Evolutionary conservation across 2,888 invertebrate genomes (phyloP), one percentile per base, ranked within the genome.

Genomic region (Heliconius cydno): DNA sequence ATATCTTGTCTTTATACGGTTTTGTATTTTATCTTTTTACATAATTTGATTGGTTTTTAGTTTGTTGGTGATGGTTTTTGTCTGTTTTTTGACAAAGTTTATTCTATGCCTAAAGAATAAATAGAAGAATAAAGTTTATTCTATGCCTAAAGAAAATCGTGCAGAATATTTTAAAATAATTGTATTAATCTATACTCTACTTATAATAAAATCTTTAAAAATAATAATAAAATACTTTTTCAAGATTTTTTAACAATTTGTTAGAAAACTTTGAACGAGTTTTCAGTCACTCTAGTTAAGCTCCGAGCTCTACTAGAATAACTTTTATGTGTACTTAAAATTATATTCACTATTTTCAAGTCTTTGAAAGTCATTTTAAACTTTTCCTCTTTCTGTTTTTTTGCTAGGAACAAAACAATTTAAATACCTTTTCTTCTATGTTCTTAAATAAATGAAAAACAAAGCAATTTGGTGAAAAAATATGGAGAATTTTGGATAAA

Each of bases 291-390:
- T 68, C 13, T 6, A 65, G 28, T 28, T 15, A 28, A 65, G 41
- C 25, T 68, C 22, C n/a, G 6, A 68, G 5, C 38, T 68, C 38
- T 68, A 41, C 28, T 41, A 68, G 13, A 25, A 13, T 41, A 41
- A 68, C 38, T 41, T 68, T 41, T 13, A 38, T 68, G 38, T 38
- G 13, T 41, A 68, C 41, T 41, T 68, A 25, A 68, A 68, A 68
- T 41, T 41, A 68, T 25, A 13, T 41, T 68, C 68, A 2, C 68
- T n/a, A 68, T 38, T 68, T 38, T 12, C 10, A 38, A 68, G 13
- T 41, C n/a, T 68, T 68, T 34, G 3, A 13, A n/a, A 68, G 3
- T 38, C 2, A 25, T 68, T 6, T 68, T 68, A 68, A 65, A 25
- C 3, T 19, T 12, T 28, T 19, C 5, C 25, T 65, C 6, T 15